Conservation (phyloP, 2,113 vertebrate species). For the Oncorhynchus mykiss region DNA sequence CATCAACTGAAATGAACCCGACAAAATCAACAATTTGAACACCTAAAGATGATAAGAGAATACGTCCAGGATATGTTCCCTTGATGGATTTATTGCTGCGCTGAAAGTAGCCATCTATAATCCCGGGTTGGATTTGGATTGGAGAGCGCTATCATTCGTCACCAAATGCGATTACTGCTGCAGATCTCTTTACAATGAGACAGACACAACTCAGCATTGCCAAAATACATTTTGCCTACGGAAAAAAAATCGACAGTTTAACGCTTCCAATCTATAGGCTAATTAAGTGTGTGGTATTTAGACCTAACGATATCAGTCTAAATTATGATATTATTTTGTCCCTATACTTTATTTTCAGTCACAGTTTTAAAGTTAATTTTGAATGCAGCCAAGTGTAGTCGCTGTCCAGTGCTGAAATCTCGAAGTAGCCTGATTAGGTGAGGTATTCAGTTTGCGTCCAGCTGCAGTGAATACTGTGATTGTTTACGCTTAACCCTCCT, state of each 20-base stretch:
- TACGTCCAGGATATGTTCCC: neutral
- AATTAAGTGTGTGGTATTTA: neutral
- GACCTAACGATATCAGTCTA: too few relatives aligned
- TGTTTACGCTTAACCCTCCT: too few relatives aligned
- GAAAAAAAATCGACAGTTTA: neutral
- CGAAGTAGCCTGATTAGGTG: neutral
- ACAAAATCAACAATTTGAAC: too few relatives aligned
- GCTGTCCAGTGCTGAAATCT: conserved; percentile 2
- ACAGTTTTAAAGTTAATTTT: too few relatives aligned
- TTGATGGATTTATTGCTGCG: neutral
- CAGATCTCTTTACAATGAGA: neutral
- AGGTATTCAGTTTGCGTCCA: too few relatives aligned
- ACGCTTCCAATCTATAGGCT: neutral
- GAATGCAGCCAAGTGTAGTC: neutral
- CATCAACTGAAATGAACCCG: too few relatives aligned
- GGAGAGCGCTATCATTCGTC: conserved; percentile 8
- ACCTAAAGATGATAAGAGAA: too few relatives aligned
- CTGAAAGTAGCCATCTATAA: conserved; percentile 3
- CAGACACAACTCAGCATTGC: neutral
- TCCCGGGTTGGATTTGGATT: conserved; percentile 18
- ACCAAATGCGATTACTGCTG: conserved; percentile 20
- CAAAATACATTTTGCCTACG: neutral
- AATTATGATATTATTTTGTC: neutral
- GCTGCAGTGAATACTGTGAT: too few relatives aligned
- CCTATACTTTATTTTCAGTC: neutral